Percentiles rank a stretch among this genome's conserved stretches.
Evolutionary conservation across 2,797 vertebrate species (phyloP).

Genomic region (Cynopterus sphinx): DNA sequence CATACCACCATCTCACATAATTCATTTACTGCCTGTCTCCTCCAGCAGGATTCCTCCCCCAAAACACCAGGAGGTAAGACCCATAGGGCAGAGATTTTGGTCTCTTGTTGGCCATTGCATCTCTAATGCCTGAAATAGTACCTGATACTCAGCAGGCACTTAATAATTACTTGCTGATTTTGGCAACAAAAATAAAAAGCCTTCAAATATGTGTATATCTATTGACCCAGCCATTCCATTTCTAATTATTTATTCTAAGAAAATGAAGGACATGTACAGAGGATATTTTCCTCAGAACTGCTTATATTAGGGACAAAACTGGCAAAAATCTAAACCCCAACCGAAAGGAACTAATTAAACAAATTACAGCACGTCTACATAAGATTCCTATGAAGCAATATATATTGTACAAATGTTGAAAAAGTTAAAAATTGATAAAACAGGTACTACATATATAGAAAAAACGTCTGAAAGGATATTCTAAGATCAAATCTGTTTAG

Average conservation of each 20-base stretch:
- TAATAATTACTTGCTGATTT: neutral
- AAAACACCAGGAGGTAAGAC: neutral
- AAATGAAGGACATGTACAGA: neutral
- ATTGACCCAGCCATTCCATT: neutral
- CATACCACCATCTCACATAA: neutral
- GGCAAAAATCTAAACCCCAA: neutral
- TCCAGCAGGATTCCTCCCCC: neutral
- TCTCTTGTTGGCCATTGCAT: neutral
- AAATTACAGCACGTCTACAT: neutral
- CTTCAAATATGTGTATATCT: neutral
- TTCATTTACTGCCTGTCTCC: neutral
- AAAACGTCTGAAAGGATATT: neutral
- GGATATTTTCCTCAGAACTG: neutral
- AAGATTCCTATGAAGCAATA: neutral
- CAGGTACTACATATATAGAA: neutral
- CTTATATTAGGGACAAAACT: neutral
- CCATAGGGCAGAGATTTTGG: neutral
- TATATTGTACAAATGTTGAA: neutral
- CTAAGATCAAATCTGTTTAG: slow-evolving; percentile 3
- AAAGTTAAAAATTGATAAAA: neutral
- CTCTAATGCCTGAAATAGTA: neutral
- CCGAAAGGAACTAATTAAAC: neutral
- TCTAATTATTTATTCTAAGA: neutral
- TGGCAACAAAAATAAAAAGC: neutral
- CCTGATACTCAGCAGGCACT: neutral